Base-by-base conservation (phyloP, 2,797 vertebrate genomes). In the Notamacropus eugenii region DNA sequence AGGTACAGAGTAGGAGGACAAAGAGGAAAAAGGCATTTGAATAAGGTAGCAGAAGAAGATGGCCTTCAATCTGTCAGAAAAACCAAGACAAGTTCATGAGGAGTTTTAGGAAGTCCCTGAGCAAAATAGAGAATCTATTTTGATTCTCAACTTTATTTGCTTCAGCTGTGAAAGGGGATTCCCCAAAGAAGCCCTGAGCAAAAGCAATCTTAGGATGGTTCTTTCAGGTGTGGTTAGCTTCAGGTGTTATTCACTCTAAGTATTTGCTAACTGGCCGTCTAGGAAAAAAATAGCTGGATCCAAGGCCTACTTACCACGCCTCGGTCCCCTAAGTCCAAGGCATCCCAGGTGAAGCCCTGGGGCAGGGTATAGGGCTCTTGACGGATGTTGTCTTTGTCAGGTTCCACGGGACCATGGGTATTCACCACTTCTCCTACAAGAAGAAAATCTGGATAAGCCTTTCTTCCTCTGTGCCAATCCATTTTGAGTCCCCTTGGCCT, bases 361-460 rank as follows among this genome's bases (percentile, higher is more conserved):
- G 99, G 99, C 96, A 99, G 98, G 97, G 99, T 99, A 98, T 99
- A 99, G 0, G 99, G 99, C 98, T 99, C 99, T 97, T 99, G 99
- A 54, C 99, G 99, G 97, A 99, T 99, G 56, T 99, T 98, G 98
- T 99, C 99, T 98, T 99, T 99, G 98, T 99, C 99, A 0, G 99
- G 99, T 97, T 99, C 99, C 59, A 99, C 99, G 0, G 99, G 99
- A 55, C 99, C 99, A 0, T 99, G 99, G 28, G 99, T 99, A 55
- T 99, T 99, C 98, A 99, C 99, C 40, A 99, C 99, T 98, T 99
- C 99, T 90, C 99, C 99, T 99, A 97, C 0, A 97, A 95, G 54
- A 95, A 96, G 28, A 94, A 90, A 96, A 95, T 1, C 90, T 12
- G 94, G 59, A 58, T 94, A 91, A 95, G 92, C 54, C 92, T 95